These are phyloP conservation scores for Lacanobia oleracea DNA, from an alignment of 2,888 invertebrate genomes.

Conservation along the genomic window DNA sequence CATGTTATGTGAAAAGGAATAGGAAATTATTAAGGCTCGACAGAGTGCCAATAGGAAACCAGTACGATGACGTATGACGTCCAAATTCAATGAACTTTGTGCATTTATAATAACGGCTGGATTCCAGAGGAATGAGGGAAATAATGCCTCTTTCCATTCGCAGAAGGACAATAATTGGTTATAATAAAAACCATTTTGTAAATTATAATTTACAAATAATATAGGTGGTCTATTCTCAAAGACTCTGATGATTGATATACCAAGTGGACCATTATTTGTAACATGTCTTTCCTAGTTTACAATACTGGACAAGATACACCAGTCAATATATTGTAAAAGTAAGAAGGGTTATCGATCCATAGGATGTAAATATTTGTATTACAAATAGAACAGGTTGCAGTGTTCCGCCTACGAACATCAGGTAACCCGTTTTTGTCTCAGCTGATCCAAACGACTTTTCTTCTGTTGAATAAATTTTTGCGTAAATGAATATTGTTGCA, in stretches of 20 bases:
- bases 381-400: conserved; percentile 56
- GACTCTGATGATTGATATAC: background rate
- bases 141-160: too few species aligned
- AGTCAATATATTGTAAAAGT: conserved; percentile 29
- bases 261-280: conserved; percentile 12
- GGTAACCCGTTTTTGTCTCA: conserved; percentile 46
- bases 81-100: too few species aligned
- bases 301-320: conserved; percentile 11
- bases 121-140: too few species aligned
- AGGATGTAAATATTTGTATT: conserved; percentile 58
- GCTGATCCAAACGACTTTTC: conserved; percentile 42
- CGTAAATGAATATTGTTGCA: conserved; percentile 18
- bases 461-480: conserved; percentile 24
- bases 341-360: conserved; percentile 54
- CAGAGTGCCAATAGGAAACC: too few species aligned
- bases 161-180: too few species aligned
- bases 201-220: too few species aligned
- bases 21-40: too few species aligned
- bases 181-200: too few species aligned
- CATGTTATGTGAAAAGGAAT: too few species aligned
- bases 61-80: too few species aligned
- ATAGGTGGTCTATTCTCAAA: background rate
- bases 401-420: conserved; percentile 39
- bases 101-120: too few species aligned
- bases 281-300: background rate